Evolutionary conservation across 1,140 invertebrate genomes (phyloP).

Genomic region (Brachionus manjavacas): DNA sequence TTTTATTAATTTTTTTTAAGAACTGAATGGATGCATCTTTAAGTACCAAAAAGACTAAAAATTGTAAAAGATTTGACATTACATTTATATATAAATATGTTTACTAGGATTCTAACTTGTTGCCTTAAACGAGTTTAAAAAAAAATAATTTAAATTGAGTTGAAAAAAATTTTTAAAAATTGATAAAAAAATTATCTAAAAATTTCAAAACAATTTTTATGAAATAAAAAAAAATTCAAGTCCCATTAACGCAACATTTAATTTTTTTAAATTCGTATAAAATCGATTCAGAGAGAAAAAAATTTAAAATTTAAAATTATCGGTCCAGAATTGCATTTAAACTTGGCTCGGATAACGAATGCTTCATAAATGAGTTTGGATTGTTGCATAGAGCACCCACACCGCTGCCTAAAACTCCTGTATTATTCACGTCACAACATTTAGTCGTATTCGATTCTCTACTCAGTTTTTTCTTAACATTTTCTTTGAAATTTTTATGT

Average conservation of each 20-base stretch:
- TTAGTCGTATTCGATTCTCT: neutral
- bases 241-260: neutral
- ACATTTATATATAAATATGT: neutral
- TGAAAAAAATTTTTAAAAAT: neutral
- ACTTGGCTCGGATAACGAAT: slow-evolving; percentile 31
- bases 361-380: neutral
- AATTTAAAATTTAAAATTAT: neutral
- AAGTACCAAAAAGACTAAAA: neutral
- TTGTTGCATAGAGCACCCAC: neutral
- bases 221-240: neutral
- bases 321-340: slow-evolving; percentile 26
- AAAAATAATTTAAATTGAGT: neutral
- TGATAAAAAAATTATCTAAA: slow-evolving; percentile 9
- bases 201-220: slow-evolving; percentile 25
- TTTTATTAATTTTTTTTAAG: neutral
- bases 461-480: neutral
- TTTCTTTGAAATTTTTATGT: neutral
- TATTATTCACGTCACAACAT: neutral
- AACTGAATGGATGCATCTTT: neutral
- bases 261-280: neutral
- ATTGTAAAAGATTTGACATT: neutral
- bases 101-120: neutral
- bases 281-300: slow-evolving; percentile 14
- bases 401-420: slow-evolving; percentile 8
- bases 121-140: neutral